A percentile compares a stretch with the other conserved stretches of the same genome.
Conservation (phyloP, 2,888 invertebrate genomes). For the Lithophane leautieri region DNA sequence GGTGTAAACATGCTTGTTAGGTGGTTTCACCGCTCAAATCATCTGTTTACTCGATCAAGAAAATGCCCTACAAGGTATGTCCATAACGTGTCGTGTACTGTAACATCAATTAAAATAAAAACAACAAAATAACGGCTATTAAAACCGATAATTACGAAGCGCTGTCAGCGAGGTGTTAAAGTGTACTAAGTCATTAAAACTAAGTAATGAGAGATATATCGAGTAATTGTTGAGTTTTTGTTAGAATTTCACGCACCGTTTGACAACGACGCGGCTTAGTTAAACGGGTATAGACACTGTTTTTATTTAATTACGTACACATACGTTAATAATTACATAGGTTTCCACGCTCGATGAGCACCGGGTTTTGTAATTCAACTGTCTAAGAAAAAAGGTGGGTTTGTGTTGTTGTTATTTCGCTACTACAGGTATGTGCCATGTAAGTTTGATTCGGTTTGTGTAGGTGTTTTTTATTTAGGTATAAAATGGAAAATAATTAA, state of each 20-base stretch:
- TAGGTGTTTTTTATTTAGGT: neutral
- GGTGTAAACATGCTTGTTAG: constrained; percentile 13
- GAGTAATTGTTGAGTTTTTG: constrained; percentile 79
- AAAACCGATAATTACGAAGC: constrained; percentile 72
- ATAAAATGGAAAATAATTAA: constrained; percentile 17
- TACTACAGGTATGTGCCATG: neutral
- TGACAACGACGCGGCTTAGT: constrained; percentile 66
- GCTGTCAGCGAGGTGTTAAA: constrained; percentile 75
- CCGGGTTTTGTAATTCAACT: constrained; percentile 39
- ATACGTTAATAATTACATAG: constrained; percentile 52
- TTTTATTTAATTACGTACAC: constrained; percentile 61
- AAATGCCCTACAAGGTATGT: constrained; percentile 21
- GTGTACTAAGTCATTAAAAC: constrained; percentile 72
- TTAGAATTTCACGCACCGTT: constrained; percentile 82
- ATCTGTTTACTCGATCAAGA: constrained; percentile 19
- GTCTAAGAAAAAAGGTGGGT: constrained; percentile 7
- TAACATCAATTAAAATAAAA: constrained; percentile 61
- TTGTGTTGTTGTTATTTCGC: neutral
- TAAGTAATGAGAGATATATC: constrained; percentile 65
- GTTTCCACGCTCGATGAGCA: constrained; percentile 43
- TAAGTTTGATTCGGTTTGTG: constrained; percentile 2
- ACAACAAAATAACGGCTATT: constrained; percentile 71
- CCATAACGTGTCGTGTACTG: constrained; percentile 44
- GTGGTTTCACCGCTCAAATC: constrained; percentile 4
- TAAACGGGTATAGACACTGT: constrained; percentile 44